Percentiles rank a stretch among this genome's conserved stretches.
These are phyloP conservation scores for Ridgeia piscesae DNA, from an alignment of 1,140 invertebrate species.

Conservation along the genomic window DNA sequence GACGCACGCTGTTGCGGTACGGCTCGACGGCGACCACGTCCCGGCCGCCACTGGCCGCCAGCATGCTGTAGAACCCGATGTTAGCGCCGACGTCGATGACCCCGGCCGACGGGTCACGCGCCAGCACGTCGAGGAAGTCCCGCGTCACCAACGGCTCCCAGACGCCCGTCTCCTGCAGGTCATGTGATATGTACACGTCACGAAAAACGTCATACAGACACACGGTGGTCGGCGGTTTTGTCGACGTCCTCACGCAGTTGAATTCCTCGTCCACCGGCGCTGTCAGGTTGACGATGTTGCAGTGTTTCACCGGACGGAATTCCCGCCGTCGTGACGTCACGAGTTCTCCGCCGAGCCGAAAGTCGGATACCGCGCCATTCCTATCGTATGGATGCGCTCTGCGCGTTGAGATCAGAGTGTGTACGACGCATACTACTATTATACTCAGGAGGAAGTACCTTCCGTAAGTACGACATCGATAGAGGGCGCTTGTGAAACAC, in stretches of 20 bases:
- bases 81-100: conserved; percentile 50
- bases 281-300: conserved; percentile 2
- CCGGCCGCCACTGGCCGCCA: conserved; percentile 42
- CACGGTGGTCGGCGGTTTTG: conserved; percentile 37
- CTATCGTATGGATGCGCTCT: neutral
- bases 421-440: neutral
- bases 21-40: conserved; percentile 49
- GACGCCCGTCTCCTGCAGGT: conserved; percentile 36
- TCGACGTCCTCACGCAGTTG: conserved; percentile 36
- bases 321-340: neutral
- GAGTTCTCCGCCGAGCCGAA: neutral
- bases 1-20: conserved; percentile 35
- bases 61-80: conserved; percentile 46
- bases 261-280: conserved; percentile 6
- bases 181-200: conserved; percentile 46
- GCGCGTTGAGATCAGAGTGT: conserved; percentile 4
- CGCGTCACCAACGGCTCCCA: conserved; percentile 48
- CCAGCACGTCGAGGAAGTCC: conserved; percentile 35
- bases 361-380: neutral
- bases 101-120: conserved; percentile 30
- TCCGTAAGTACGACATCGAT: neutral
- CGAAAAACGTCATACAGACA: conserved; percentile 36
- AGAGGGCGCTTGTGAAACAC: neutral
- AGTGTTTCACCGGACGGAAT: neutral
- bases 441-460: neutral